These are phyloP conservation scores for Adelognathus sp. DNA, from an alignment of 2,888 invertebrate genomes.

Conservation along the genomic window DNA sequence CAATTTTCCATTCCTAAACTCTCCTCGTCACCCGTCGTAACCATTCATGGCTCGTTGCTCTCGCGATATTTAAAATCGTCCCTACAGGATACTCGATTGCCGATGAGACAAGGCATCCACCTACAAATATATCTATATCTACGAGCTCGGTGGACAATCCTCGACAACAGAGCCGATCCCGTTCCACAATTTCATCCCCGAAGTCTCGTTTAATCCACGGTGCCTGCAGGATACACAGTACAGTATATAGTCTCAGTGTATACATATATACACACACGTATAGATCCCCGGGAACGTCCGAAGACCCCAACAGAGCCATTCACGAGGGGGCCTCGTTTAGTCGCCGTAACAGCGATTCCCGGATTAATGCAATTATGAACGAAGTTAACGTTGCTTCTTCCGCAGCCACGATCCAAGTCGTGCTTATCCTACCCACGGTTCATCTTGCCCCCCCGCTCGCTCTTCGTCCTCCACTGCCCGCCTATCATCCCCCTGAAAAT, in stretches of 20 bases:
- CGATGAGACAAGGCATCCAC: neutral
- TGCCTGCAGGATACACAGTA: slow-evolving; percentile 2
- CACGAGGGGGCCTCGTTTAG: slow-evolving; percentile 62
- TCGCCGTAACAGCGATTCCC: slow-evolving; percentile 55
- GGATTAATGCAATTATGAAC: slow-evolving; percentile 70
- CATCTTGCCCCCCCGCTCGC: slow-evolving; percentile 32
- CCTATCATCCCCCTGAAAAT: neutral
- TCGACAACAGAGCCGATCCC: neutral
- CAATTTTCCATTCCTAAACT: neutral
- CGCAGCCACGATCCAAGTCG: slow-evolving; percentile 36
- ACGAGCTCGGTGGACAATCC: neutral
- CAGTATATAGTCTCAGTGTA: neutral
- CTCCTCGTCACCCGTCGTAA: neutral
- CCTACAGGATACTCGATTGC: neutral
- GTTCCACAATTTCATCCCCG: slow-evolving; percentile 1
- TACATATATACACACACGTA: slow-evolving; percentile 9
- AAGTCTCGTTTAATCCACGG: slow-evolving; percentile 23
- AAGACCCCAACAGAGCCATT: slow-evolving; percentile 49
- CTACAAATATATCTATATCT: neutral
- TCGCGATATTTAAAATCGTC: neutral
- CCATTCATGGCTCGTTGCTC: neutral
- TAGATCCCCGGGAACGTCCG: slow-evolving; percentile 11
- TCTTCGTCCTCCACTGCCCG: neutral
- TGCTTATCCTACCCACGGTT: slow-evolving; percentile 15
- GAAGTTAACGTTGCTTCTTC: slow-evolving; percentile 55